These are phyloP conservation scores for Valencia hispanica DNA, from an alignment of 2,797 vertebrate genomes.

Conservation along the genomic window DNA sequence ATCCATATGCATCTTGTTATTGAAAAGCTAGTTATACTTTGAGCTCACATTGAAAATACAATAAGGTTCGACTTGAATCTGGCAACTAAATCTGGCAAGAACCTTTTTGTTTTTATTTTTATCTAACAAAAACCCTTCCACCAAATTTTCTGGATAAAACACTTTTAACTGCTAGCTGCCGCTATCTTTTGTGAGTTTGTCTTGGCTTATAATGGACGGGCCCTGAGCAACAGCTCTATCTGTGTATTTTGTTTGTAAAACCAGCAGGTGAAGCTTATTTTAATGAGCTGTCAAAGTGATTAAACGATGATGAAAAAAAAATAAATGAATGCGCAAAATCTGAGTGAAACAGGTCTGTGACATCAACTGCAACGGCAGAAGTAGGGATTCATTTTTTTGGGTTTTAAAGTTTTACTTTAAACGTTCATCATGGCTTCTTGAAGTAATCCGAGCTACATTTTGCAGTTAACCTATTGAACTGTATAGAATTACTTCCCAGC, in stretches of 20 bases:
- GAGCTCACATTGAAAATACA: background rate
- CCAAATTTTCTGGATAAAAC: background rate
- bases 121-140: no score
- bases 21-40: background rate
- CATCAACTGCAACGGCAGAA: background rate
- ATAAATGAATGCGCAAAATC: background rate
- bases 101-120: background rate
- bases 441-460: slow-evolving; percentile 3
- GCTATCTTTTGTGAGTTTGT: background rate
- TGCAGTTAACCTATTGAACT: slow-evolving; percentile 22
- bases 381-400: background rate
- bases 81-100: background rate
- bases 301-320: background rate
- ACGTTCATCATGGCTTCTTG: slow-evolving; percentile 2
- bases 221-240: background rate
- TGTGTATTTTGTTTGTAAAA: background rate
- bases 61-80: no score
- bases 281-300: slow-evolving; percentile 2
- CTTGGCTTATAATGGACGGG: background rate
- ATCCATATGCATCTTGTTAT: background rate
- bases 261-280: background rate
- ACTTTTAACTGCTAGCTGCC: background rate
- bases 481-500: slow-evolving; percentile 2
- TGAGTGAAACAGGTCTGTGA: background rate
- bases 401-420: background rate